phyloP scores from a whole-genome alignment of 2,113 vertebrate species.

The Nothoprocta perdicaria region DNA sequence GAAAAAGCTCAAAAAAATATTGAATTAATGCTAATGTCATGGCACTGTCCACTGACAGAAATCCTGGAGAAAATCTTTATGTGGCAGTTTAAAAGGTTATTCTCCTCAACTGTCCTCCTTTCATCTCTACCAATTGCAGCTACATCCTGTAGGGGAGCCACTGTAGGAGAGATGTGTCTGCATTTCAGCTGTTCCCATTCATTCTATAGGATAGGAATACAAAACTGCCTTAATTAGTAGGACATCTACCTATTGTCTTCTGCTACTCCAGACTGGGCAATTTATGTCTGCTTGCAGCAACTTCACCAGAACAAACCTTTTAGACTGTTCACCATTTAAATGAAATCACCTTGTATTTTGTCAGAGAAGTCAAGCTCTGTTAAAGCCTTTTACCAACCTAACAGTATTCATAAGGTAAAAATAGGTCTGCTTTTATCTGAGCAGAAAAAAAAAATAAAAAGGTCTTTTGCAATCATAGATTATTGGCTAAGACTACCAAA shows the following conservation, averaged over 20 bases:
- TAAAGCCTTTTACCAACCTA: not conserved
- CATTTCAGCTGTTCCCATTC: no score
- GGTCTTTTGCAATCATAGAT: not conserved
- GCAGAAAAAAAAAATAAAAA: not conserved
- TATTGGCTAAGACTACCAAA: not conserved
- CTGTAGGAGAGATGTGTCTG: not conserved
- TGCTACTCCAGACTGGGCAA: not conserved
- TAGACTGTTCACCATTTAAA: not conserved
- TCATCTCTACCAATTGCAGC: not conserved
- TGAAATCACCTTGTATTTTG: not conserved
- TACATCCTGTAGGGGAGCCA: not conserved
- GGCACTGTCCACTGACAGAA: not conserved
- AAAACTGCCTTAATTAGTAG: not conserved
- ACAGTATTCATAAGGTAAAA: not conserved
- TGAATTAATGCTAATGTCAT: not conserved
- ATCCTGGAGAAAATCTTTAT: not conserved
- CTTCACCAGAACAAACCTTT: not conserved
- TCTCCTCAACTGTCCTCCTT: not conserved
- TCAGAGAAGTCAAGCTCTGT: not conserved
- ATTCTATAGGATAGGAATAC: no score
- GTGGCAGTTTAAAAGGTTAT: not conserved
- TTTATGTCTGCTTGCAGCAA: not conserved
- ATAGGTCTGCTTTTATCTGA: not conserved
- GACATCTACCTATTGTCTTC: not conserved
- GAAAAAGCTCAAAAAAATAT: not conserved